Base-by-base conservation (phyloP, 2,797 vertebrate species). In the Poecilia wingei region DNA sequence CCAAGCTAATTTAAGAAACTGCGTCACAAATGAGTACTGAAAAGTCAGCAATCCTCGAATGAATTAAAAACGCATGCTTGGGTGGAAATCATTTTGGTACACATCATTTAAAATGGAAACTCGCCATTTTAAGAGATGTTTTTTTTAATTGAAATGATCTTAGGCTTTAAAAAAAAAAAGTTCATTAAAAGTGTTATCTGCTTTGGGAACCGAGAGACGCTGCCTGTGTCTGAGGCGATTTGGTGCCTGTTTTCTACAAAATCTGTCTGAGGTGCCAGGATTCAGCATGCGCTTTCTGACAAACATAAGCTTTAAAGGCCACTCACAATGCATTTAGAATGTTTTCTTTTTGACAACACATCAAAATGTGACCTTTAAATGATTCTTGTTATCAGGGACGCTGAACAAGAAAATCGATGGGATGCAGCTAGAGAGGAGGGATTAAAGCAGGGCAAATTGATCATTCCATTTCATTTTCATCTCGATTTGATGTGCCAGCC, bases 381-480 rank as follows among this genome's bases (percentile, higher is more conserved):
- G 93, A 96, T 95, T 95, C 94, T 95, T 94, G 91, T 93, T 95
- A 94, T 93, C 90, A 90, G 87, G 92, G 89, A 93, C 93, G 92
- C 87, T 74, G 85, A 92, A 94, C 93, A 93, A 92, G 82, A 88
- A 91, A 95, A 95, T 96, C 94, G 81, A 95, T 95, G 89, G 85
- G 73, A 91, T 88, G 89, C 92, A 89, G 93, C 91, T 80, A 88
- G 93, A 91, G 93, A 94, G 89, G 91, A 87, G 89, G 92, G 94
- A 95, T 95, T 95, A 96, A 94, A 90, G 89, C 88, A 78, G 92
- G 89, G 87, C 88, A 95, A 94, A 95, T 94, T 95, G 95, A 95
- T 96, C 94, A 96, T 95, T 94, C 94, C 91, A 94, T 95, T 96
- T 95, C 89, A 95, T 95, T 96, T 95, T 94, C 94, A 92, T 92